A percentile compares a stretch with the other conserved stretches of the same genome.
phyloP scores from a whole-genome alignment of 2,113 vertebrate genomes.

The Ammodytes marinus region DNA sequence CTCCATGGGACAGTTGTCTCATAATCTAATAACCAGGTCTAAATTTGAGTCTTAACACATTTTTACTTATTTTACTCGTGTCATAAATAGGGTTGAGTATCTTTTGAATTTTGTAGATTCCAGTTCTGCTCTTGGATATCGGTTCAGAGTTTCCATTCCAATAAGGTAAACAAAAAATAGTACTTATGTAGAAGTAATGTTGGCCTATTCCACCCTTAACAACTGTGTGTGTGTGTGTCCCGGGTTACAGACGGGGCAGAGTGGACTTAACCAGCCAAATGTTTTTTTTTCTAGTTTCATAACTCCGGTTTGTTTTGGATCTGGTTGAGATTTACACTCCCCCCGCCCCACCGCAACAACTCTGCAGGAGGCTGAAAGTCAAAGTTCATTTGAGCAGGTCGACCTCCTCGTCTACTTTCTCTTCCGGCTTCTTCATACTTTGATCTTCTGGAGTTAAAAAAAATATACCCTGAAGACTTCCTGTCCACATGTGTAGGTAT shows the following conservation, averaged over 20 bases:
- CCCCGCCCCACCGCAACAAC: background rate
- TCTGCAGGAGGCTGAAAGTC: slow-evolving; percentile 25
- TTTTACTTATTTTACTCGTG: background rate
- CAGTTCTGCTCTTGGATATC: too few species aligned
- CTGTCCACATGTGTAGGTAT: slow-evolving; percentile 33
- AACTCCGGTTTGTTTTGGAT: slow-evolving; percentile 36
- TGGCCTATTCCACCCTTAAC: too few species aligned
- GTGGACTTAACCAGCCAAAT: background rate
- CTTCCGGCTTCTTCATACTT: slow-evolving; percentile 37
- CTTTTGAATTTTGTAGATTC: too few species aligned
- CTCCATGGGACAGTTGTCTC: background rate
- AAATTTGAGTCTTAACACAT: background rate
- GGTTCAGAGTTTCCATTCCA: too few species aligned
- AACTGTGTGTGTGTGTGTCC: background rate
- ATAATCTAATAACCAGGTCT: background rate
- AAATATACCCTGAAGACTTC: slow-evolving; percentile 11
- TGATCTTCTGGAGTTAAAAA: slow-evolving; percentile 29
- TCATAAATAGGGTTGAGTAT: too few species aligned
- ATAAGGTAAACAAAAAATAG: too few species aligned
- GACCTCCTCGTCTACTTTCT: background rate
- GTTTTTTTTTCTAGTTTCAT: slow-evolving; percentile 21
- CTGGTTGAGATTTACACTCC: slow-evolving; percentile 17
- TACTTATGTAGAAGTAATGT: too few species aligned
- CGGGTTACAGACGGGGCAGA: slow-evolving; percentile 4
- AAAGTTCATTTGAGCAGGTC: slow-evolving; percentile 41